These are phyloP conservation scores for Apocheima hispidaria DNA, from an alignment of 2,888 invertebrate species.

Conservation along the genomic window DNA sequence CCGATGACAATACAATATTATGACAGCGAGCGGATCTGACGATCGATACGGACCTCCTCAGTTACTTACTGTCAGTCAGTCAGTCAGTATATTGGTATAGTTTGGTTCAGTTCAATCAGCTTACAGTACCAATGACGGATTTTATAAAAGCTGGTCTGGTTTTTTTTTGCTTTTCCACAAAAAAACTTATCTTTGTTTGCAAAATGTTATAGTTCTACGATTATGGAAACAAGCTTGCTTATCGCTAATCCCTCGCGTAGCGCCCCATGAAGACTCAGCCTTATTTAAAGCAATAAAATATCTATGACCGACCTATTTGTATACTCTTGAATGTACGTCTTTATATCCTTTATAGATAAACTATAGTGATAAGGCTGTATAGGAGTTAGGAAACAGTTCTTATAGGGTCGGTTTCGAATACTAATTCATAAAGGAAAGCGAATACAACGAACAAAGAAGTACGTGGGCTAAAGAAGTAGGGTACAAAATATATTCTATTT, in stretches of 20 bases:
- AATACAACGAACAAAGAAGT: slow-evolving; percentile 15
- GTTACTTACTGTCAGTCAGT: no score
- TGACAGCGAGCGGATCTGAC: no score
- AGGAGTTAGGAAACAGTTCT: slow-evolving; percentile 25
- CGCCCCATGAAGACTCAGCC: slow-evolving; percentile 4
- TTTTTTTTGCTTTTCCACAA: no score
- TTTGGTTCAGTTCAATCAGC: no score
- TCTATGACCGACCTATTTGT: slow-evolving; percentile 25
- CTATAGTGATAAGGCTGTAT: slow-evolving; percentile 26
- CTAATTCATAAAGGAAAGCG: slow-evolving; percentile 24
- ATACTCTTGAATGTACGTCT: slow-evolving; percentile 20
- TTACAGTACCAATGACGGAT: no score
- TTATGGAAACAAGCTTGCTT: neutral
- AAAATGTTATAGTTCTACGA: neutral
- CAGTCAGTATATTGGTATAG: no score
- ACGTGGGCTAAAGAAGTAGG: slow-evolving; percentile 8
- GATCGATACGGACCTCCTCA: no score
- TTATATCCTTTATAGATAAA: slow-evolving; percentile 29
- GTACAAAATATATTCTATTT: no score
- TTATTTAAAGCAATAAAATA: slow-evolving; percentile 33
- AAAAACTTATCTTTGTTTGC: no score
- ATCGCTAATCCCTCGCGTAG: slow-evolving; percentile 17
- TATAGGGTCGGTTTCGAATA: slow-evolving; percentile 23
- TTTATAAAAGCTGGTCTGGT: no score
- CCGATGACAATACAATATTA: no score